phyloP scores from a whole-genome alignment of 2,797 vertebrate species.

The Heterohyrax brucei region DNA sequence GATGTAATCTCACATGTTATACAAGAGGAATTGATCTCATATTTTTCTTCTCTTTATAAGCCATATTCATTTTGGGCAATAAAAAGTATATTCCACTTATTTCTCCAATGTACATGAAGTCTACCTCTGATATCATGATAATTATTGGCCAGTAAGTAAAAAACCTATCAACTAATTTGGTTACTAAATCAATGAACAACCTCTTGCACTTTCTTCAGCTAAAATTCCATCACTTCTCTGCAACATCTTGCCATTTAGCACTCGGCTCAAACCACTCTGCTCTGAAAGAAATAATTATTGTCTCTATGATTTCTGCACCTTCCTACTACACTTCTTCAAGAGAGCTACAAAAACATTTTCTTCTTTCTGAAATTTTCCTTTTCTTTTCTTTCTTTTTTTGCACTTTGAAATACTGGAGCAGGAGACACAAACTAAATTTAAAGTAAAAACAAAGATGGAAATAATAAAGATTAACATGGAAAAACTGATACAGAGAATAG shows the following conservation, averaged over 20 bases:
- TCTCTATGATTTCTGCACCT: constrained; percentile 8
- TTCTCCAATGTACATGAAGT: background rate
- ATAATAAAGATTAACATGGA: background rate
- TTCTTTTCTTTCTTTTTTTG: background rate
- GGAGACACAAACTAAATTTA: background rate
- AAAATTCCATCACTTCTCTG: background rate
- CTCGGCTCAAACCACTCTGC: background rate
- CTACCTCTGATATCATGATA: background rate
- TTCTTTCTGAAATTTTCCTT: background rate
- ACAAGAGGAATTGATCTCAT: background rate
- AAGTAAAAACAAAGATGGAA: background rate
- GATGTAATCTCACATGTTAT: background rate
- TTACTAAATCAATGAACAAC: background rate
- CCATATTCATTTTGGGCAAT: background rate
- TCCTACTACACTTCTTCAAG: background rate
- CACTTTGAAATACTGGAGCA: background rate
- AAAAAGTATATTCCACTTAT: background rate
- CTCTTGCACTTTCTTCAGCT: background rate
- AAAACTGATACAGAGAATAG: background rate
- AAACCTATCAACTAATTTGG: background rate
- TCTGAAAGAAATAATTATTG: background rate
- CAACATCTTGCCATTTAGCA: background rate
- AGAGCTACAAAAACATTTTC: background rate
- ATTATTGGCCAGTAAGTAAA: background rate
- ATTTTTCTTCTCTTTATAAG: background rate